phyloP scores from a whole-genome alignment of 2,888 invertebrate species.

The Meliscaeva auricollis region DNA sequence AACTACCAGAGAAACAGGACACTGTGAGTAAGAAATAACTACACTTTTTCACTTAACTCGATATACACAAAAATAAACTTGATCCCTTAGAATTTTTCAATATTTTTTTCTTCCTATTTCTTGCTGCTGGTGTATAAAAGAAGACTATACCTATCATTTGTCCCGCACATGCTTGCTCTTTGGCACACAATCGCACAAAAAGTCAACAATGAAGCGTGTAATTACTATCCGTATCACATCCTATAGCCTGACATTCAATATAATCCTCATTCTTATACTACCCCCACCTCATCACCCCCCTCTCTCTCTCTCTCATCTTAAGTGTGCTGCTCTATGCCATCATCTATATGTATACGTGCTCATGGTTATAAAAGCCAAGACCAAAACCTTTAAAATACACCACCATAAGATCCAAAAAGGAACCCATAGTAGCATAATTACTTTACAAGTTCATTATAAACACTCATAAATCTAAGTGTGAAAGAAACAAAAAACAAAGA shows the following conservation, averaged over 20 bases:
- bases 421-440: conserved; percentile 81
- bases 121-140: neutral
- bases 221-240: conserved; percentile 81
- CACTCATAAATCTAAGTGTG: conserved; percentile 82
- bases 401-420: conserved; percentile 53
- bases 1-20: neutral
- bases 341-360: too few relatives aligned
- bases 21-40: neutral
- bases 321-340: too few relatives aligned
- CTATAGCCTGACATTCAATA: conserved; percentile 73
- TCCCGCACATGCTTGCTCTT: conserved; percentile 36
- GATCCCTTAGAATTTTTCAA: conserved; percentile 32
- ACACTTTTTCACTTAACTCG: conserved; percentile 48
- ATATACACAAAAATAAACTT: conserved; percentile 35
- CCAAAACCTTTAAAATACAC: conserved; percentile 59
- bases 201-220: conserved; percentile 84
- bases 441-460: conserved; percentile 84
- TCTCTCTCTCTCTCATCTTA: conserved; percentile 24
- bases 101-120: neutral
- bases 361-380: conserved; percentile 38
- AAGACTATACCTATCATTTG: neutral
- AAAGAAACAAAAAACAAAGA: conserved; percentile 76
- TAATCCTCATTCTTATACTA: conserved; percentile 43
- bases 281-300: too few relatives aligned
- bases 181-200: conserved; percentile 40